Conservation (phyloP, 2,113 vertebrate genomes). For the Chloebia gouldiae region DNA sequence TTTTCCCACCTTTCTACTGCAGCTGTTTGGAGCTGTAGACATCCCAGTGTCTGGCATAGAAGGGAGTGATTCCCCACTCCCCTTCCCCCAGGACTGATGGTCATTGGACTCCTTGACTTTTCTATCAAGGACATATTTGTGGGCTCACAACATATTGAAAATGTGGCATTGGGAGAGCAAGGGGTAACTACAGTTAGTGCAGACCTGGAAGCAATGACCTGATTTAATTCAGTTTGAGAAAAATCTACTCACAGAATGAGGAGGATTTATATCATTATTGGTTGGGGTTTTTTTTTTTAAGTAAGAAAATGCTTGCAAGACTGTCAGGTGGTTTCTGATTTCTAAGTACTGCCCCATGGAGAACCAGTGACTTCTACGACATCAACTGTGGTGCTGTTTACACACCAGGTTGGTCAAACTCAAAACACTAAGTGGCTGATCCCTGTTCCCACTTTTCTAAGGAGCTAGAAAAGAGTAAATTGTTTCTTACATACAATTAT, state of each 20-base stretch:
- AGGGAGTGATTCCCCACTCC: neutral
- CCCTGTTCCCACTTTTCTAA: neutral
- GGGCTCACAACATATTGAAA: neutral
- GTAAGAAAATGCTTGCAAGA: neutral
- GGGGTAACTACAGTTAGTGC: neutral
- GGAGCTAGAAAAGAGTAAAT: neutral
- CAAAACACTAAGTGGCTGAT: neutral
- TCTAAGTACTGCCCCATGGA: neutral
- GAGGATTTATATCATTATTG: neutral
- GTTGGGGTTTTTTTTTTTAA: neutral
- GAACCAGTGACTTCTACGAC: neutral
- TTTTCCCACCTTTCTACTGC: neutral
- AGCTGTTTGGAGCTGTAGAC: neutral
- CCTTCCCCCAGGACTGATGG: neutral
- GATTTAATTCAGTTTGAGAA: neutral
- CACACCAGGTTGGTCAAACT: neutral
- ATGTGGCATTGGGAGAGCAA: neutral
- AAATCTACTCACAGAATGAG: neutral
- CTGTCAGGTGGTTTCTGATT: neutral
- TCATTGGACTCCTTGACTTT: neutral
- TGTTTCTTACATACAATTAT: neutral
- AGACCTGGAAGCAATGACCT: neutral
- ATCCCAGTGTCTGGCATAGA: neutral
- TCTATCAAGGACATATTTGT: neutral
- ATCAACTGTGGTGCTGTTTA: neutral